A percentile compares a stretch with the other conserved stretches of the same genome.
These are phyloP conservation scores for Melanotus villosus DNA, from an alignment of 2,888 invertebrate genomes.

Conservation along the genomic window DNA sequence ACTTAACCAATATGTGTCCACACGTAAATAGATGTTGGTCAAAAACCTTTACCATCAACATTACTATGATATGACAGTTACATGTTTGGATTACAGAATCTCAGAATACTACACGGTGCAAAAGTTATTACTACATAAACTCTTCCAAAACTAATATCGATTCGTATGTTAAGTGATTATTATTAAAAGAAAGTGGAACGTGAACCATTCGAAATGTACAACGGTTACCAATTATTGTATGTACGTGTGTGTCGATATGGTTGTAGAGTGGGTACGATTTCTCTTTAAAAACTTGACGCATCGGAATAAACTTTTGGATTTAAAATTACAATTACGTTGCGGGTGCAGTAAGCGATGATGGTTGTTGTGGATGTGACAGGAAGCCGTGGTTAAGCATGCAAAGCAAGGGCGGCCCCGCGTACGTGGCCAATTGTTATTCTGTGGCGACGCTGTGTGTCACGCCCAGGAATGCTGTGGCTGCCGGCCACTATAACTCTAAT, in stretches of 20 bases:
- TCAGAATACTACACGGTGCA: too few species aligned
- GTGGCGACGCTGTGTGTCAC: slow-evolving; percentile 65
- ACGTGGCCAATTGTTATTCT: slow-evolving; percentile 66
- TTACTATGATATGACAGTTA: too few species aligned
- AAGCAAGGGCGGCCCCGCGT: slow-evolving; percentile 59
- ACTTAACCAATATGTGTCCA: too few species aligned
- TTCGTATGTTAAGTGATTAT: slow-evolving; percentile 5
- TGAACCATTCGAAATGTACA: slow-evolving; percentile 33
- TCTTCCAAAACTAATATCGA: not conserved
- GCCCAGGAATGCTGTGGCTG: slow-evolving; percentile 64
- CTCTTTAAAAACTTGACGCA: slow-evolving; percentile 40
- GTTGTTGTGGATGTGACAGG: slow-evolving; percentile 62
- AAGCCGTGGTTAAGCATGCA: slow-evolving; percentile 66
- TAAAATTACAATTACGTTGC: slow-evolving; percentile 46
- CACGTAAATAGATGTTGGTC: too few species aligned
- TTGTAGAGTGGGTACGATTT: slow-evolving; percentile 24
- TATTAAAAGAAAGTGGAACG: slow-evolving; percentile 41
- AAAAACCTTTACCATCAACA: too few species aligned
- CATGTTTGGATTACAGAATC: too few species aligned
- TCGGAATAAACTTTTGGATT: slow-evolving; percentile 42
- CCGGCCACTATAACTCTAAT: slow-evolving; percentile 55
- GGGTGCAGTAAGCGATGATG: slow-evolving; percentile 52
- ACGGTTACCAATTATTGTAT: slow-evolving; percentile 28
- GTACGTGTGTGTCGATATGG: slow-evolving; percentile 28
- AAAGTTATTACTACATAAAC: too few species aligned